Evolutionary conservation across 2,888 invertebrate species (phyloP), one percentile per base, ranked within the genome.

Genomic region (Toxonevra muliebris): DNA sequence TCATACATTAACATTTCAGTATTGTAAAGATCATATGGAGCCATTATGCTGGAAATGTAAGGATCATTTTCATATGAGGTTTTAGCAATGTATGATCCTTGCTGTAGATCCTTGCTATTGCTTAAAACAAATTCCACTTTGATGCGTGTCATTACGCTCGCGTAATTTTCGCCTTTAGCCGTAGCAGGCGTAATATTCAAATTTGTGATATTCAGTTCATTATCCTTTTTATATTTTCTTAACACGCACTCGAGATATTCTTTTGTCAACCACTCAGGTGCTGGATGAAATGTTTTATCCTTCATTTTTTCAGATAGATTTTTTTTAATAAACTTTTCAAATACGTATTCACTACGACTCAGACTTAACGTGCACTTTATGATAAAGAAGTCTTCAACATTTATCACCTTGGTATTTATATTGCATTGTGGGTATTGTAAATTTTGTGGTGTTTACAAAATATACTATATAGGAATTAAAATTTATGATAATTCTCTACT

Each of bases 1-100:
- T 79, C 79, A 61, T 83, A 82, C 76, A 82, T 79, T 13, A 76
- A 61, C 79, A 82, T 83, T 71, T 82, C 82, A 3, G 79, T 78
- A 13, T 70, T 69, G 69, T 75, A 77, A 1, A 76, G 71, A 58
- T 82, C 71, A 64, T 80, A 82, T 15, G 70, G 43, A 1, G 66
- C 68, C 13, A 81, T 75, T 3, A 78, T 70, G 5, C 54, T 73
- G 4, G 73, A 73, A 4, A 73, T 59, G 41, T 71, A 74, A 1
- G 75, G 74, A 75, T 80, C 77, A 42, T 71, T 73, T 70, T 82
- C 80, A 64, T 76, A 74, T 0, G 77, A 75, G 1, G 77, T 78
- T 68, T 81, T 81, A 40, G 79, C 75, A 54, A 81, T 80, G 41
- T 77, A 77, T 17, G 68, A 75, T 13, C 74, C 73, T 12, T 67